phyloP scores from a whole-genome alignment of 1,140 invertebrate genomes.

The Thrips palmi region DNA sequence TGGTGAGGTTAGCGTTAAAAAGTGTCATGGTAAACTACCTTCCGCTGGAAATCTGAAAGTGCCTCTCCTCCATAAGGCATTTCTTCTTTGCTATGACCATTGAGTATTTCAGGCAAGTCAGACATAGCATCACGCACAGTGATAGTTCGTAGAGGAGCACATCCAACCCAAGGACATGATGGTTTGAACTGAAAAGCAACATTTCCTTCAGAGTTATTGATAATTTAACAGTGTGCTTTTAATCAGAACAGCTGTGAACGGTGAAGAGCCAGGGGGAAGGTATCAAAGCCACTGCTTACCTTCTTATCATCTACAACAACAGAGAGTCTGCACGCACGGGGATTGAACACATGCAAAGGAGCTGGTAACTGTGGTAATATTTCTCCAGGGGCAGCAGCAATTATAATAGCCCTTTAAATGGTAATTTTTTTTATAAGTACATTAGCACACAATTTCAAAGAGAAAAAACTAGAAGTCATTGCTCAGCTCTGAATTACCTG shows the following conservation, averaged over 20 bases:
- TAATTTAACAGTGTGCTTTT: too few species aligned
- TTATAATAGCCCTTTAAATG: constrained; percentile 44
- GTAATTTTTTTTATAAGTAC: constrained; percentile 5
- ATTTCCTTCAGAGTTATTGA: constrained; percentile 4
- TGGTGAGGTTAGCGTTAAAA: background rate
- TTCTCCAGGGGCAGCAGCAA: constrained; percentile 68
- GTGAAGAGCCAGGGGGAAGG: too few species aligned
- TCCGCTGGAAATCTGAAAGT: constrained; percentile 55
- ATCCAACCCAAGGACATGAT: constrained; percentile 32
- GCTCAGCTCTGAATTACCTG: constrained; percentile 24
- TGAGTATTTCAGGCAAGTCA: constrained; percentile 59
- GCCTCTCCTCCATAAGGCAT: constrained; percentile 56
- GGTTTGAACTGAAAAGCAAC: constrained; percentile 22
- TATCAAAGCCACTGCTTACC: too few species aligned
- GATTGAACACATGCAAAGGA: constrained; percentile 60
- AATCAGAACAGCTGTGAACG: too few species aligned
- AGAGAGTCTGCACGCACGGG: constrained; percentile 46
- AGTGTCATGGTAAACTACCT: constrained; percentile 23
- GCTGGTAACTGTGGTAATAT: constrained; percentile 63
- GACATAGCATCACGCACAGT: constrained; percentile 66
- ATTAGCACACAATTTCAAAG: background rate
- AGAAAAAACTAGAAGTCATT: background rate
- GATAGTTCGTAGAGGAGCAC: constrained; percentile 51
- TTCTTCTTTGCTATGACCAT: constrained; percentile 48
- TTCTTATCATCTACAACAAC: constrained; percentile 55